Conservation (phyloP, 2,797 vertebrate genomes). For the Cheracebus regulus region DNA sequence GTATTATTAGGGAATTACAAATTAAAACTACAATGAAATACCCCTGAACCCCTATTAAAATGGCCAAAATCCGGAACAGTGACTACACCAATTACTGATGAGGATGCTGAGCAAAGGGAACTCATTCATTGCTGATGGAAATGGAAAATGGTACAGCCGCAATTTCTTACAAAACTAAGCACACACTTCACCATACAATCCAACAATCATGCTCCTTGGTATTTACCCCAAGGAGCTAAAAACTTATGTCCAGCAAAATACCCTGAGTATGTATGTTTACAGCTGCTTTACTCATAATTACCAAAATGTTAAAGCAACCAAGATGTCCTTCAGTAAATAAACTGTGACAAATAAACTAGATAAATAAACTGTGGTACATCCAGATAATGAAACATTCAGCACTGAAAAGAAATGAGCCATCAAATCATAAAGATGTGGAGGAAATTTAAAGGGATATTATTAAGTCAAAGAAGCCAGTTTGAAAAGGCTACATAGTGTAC, state of each 20-base stretch:
- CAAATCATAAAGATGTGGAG: not conserved
- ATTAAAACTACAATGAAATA: not conserved
- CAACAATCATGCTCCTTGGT: not conserved
- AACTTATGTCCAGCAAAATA: not conserved
- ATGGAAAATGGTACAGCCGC: not conserved
- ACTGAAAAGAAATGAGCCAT: not conserved
- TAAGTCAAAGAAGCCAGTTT: not conserved
- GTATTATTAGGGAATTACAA: not conserved
- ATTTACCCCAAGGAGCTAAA: not conserved
- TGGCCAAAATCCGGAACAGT: not conserved
- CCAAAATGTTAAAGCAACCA: not conserved
- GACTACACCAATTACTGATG: not conserved
- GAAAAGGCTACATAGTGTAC: not conserved
- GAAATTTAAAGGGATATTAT: not conserved
- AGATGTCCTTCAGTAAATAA: not conserved
- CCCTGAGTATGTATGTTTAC: not conserved
- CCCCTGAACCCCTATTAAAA: not conserved
- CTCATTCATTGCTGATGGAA: not conserved
- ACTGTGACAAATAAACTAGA: not conserved
- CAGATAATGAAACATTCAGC: not conserved
- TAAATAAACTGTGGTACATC: not conserved
- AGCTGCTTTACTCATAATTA: not conserved
- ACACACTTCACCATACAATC: not conserved
- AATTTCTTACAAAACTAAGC: not conserved
- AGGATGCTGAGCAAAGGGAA: not conserved